Conservation (phyloP, 1,140 invertebrate genomes). For the Pararge aegeria region DNA sequence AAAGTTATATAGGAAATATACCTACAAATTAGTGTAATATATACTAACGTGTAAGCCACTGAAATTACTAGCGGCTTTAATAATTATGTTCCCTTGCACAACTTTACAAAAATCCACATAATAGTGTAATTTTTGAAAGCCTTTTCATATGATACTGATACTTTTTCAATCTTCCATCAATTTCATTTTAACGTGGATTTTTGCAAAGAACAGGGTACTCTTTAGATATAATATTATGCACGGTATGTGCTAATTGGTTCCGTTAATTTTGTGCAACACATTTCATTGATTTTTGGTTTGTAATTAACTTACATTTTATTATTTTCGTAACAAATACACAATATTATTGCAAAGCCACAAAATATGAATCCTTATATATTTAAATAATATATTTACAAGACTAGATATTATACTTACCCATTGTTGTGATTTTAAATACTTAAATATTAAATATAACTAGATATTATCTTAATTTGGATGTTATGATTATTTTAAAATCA, state of each 20-base stretch:
- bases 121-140: background rate
- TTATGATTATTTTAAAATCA: slow-evolving; percentile 39
- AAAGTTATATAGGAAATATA: slow-evolving; percentile 13
- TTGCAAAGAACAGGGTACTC: background rate
- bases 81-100: background rate
- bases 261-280: too few relatives aligned
- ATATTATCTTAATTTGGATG: slow-evolving; percentile 21
- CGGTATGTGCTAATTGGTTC: background rate
- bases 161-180: background rate
- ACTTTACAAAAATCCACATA: background rate
- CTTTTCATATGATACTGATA: background rate
- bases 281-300: too few relatives aligned
- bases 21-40: slow-evolving; percentile 8
- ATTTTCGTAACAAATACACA: too few relatives aligned
- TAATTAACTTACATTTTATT: too few relatives aligned
- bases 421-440: slow-evolving; percentile 31
- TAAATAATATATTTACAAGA: slow-evolving; percentile 15
- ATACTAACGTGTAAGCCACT: too few relatives aligned
- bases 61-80: too few relatives aligned
- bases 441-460: slow-evolving; percentile 24
- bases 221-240: background rate
- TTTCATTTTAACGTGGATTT: background rate
- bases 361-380: too few relatives aligned
- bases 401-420: slow-evolving; percentile 16
- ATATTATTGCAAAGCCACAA: too few relatives aligned